phyloP scores from a whole-genome alignment of 2,113 vertebrate species.

The Tursiops truncatus region DNA sequence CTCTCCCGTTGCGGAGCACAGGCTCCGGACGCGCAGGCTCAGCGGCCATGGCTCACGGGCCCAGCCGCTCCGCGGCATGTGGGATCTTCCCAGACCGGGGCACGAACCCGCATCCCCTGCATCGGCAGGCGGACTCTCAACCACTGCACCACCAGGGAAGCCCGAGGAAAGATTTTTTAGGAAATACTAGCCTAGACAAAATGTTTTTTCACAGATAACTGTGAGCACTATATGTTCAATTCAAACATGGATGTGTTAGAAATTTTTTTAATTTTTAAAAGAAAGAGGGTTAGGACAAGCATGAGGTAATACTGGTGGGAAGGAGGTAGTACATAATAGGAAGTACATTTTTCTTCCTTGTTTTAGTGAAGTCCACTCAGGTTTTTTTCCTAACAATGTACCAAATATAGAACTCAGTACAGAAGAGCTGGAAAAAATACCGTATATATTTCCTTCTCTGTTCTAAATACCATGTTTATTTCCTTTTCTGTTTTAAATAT shows the following conservation, averaged over 20 bases:
- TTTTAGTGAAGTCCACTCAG: background rate
- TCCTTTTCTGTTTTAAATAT: constrained; percentile 37
- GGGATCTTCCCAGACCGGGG: too few species aligned
- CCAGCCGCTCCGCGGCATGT: too few species aligned
- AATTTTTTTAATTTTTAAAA: background rate
- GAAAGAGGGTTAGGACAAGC: background rate
- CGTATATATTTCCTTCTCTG: background rate
- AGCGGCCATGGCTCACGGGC: too few species aligned
- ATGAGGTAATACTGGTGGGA: background rate
- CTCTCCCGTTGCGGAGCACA: too few species aligned
- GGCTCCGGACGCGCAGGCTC: too few species aligned
- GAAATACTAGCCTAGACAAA: background rate
- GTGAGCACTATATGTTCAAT: background rate
- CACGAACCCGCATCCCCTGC: too few species aligned
- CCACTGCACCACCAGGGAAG: too few species aligned
- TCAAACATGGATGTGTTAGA: background rate
- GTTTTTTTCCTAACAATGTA: background rate
- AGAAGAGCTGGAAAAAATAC: background rate
- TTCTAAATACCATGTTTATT: background rate
- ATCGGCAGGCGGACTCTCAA: too few species aligned
- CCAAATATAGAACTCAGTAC: constrained; percentile 21
- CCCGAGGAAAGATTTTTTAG: background rate
- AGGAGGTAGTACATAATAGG: background rate
- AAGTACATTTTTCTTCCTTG: background rate
- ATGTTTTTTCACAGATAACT: background rate